Base-by-base conservation (phyloP, 2,113 vertebrate genomes). In the Rhipidura dahli region DNA sequence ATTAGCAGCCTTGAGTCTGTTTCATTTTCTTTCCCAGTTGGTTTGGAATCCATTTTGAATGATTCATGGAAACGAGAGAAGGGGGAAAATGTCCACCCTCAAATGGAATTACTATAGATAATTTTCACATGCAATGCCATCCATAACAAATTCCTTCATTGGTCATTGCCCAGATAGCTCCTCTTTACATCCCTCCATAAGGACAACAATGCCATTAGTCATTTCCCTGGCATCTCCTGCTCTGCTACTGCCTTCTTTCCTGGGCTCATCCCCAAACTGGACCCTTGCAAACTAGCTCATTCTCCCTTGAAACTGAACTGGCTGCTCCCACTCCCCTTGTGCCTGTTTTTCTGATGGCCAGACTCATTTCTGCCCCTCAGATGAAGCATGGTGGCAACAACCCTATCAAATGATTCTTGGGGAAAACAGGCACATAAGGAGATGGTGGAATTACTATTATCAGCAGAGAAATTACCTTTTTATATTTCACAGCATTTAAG, bases 121-220 rank as follows among this genome's bases (percentile, higher is more conserved):
- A 94, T 89, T 89, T 94, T 95, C 39, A 59, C 83, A 87, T 73
- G 77, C 64, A 92, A 59, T 87, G 89, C 96, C 95, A 95, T 95
- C 54, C 87, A 77, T 90, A 96, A 96, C 83, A 96, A 95, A 96
- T 95, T 3, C 93, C 87, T 87, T 96, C 89, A 95, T 42, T 96
- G 83, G 80, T 73, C 76, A 73, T 83, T 91, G 80, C 93, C 39
- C 7, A 2, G 59, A 77, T 94, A 86, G 89, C 71, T 94, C 59
- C 54, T 78, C 78, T 84, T 91, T 82, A 85, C 42, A 82, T 59
- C 85, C 85, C 82, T 90, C 65, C 69, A 66, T 42, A 59, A 91
- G 35, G 85, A 63, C 78, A 89, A 63, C 72, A 92, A 69, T 59
- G 76, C 12, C 42, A 53, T 94, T 92, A 95, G 64, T 95, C 33